Percentiles rank a stretch among this genome's conserved stretches.
Evolutionary conservation across 2,888 invertebrate genomes (phyloP).

Genomic region (Amblyteles armatorius): DNA sequence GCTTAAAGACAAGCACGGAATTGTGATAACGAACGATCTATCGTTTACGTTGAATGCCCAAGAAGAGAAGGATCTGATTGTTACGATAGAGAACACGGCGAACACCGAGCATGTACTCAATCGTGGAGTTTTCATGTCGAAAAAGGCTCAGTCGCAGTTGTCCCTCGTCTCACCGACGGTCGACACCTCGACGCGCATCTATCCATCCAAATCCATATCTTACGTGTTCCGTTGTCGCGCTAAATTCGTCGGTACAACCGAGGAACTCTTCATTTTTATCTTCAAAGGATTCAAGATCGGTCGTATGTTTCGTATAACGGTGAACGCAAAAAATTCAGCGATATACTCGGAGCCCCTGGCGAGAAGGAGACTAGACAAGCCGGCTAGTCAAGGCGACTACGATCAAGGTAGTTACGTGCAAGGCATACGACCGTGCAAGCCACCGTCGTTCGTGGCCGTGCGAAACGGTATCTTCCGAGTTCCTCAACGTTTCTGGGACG

Average conservation of each 20-base stretch:
- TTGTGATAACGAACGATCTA: conserved; percentile 86
- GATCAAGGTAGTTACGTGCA: conserved; percentile 83
- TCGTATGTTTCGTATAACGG: conserved; percentile 86
- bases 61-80: conserved; percentile 83
- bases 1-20: conserved; percentile 85
- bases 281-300: conserved; percentile 88
- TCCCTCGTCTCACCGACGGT: conserved; percentile 83
- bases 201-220: conserved; percentile 83
- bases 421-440: conserved; percentile 86
- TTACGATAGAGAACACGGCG: conserved; percentile 85
- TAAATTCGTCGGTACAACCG: conserved; percentile 87
- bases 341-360: neutral
- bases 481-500: conserved; percentile 83
- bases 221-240: conserved; percentile 86
- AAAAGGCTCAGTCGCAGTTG: conserved; percentile 86
- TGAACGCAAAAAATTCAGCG: conserved; percentile 78
- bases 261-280: conserved; percentile 87
- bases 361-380: conserved; percentile 51
- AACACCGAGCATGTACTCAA: conserved; percentile 84
- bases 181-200: conserved; percentile 82
- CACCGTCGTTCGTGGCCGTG: conserved; percentile 88
- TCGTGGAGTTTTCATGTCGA: conserved; percentile 86
- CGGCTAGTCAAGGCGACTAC: conserved; percentile 70
- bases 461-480: conserved; percentile 83
- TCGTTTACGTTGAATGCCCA: conserved; percentile 84